Evolutionary conservation across 1,140 invertebrate species (phyloP), one percentile per base, ranked within the genome.

Genomic region (Diabrotica virgifera): DNA sequence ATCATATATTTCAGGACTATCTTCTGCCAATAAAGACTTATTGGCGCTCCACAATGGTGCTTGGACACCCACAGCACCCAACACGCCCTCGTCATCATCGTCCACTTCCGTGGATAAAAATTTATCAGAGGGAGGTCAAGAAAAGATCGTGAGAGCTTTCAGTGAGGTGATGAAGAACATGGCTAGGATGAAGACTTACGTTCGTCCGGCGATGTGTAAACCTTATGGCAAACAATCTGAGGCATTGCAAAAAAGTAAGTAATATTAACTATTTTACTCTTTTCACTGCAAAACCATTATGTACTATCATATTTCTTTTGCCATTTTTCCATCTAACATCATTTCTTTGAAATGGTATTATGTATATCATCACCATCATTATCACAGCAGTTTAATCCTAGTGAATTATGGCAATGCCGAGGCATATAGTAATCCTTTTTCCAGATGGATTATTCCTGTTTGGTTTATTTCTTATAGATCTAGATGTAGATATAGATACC

Each of bases 171-270:
- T 92, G 86, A 89, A 90, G 72, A 93, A 93, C 80, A 90, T 92
- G 87, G 85, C 89, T 68, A 85, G 90, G 72, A 93, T 93, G 89
- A 90, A 92, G 78, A 87, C 88, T 66, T 93, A 90, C 75, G 89
- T 93, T 67, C 82, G 90, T 62, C 91, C 90, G 64, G 87, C 90
- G 35, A 93, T 93, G 90, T 92, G 90, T 75, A 93, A 93, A 79
- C 91, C 91, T 46, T 93, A 93, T 79, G 91, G 91, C 69, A 93
- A 93, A 78, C 91, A 93, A 78, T 92, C 90, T 46, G 91, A 93
- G 80, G 88, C 90, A 76, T 81, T 93, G 70, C 91, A 93, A 79
- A 93, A 93, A 85, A 92, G 90, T 92, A 80, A 85, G 83, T 81
- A 24, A 65, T 10, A 24, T 24, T 24, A 24, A 24, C 24, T 24